Percentiles rank a stretch among this genome's conserved stretches.
Evolutionary conservation across 2,888 invertebrate genomes (phyloP).

Genomic region (Scaptomyza tumidula): DNA sequence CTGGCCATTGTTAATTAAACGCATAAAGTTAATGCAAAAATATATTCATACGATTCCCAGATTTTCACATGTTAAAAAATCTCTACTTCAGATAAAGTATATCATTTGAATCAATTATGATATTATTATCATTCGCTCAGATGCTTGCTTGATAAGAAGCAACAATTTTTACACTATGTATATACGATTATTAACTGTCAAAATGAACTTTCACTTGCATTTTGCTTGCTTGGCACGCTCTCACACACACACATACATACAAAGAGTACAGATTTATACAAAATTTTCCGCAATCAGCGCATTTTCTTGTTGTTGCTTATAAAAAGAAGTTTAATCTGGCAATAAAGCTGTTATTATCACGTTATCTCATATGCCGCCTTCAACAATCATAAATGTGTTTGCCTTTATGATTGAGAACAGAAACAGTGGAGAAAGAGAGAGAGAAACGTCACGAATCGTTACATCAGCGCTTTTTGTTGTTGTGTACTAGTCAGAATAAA

Average conservation of each 20-base stretch:
- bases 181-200: background rate
- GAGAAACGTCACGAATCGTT: constrained; percentile 54
- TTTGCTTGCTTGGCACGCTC: constrained; percentile 1
- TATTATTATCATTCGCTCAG: background rate
- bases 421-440: background rate
- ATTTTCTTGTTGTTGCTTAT: constrained; percentile 4
- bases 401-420: background rate
- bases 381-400: constrained; percentile 1
- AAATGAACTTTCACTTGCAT: constrained; percentile 50
- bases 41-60: too few species aligned
- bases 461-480: constrained; percentile 46
- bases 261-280: background rate
- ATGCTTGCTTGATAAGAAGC: constrained; percentile 37
- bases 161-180: constrained; percentile 4
- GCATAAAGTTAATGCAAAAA: too few species aligned
- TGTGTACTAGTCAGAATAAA: constrained; percentile 11
- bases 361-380: constrained; percentile 47
- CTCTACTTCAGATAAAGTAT: too few species aligned
- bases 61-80: too few species aligned
- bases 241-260: background rate
- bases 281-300: constrained; percentile 42
- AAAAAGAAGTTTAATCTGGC: constrained; percentile 34
- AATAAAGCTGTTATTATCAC: constrained; percentile 53
- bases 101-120: too few species aligned
- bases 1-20: background rate